Percentiles rank a stretch among this genome's conserved stretches.
Conservation (phyloP, 1,140 invertebrate species). For the Atta colombica region DNA sequence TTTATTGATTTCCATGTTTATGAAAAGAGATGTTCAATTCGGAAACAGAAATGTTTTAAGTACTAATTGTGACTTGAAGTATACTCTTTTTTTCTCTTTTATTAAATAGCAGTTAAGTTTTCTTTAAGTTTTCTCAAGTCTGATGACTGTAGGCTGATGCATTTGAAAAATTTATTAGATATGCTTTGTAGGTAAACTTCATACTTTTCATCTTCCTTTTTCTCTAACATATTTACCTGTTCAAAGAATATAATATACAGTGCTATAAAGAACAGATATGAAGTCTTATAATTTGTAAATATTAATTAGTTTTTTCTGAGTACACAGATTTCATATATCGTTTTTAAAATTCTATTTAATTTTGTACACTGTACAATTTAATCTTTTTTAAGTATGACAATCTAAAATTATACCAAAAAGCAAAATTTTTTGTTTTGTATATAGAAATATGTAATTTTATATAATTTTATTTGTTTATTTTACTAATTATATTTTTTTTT, state of each 20-base stretch:
- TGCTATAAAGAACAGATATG: not conserved
- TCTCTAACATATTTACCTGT: not conserved
- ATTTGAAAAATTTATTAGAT: not conserved
- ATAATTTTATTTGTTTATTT: slow-evolving; percentile 38
- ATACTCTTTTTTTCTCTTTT: not conserved
- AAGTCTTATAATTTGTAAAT: slow-evolving; percentile 71
- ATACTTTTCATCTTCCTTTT: not conserved
- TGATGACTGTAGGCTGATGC: not conserved
- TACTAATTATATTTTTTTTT: slow-evolving; percentile 54
- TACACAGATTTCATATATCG: not conserved
- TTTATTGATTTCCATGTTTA: not conserved
- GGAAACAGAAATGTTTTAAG: not conserved
- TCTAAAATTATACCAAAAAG: not conserved
- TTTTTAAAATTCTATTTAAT: not conserved
- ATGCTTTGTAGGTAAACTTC: not conserved
- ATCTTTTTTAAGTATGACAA: not conserved
- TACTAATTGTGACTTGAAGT: not conserved
- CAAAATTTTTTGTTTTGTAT: slow-evolving; percentile 4
- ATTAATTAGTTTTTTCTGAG: not conserved
- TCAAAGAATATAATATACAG: not conserved
- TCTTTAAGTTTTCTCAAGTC: slow-evolving; percentile 28
- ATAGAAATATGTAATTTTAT: slow-evolving; percentile 44
- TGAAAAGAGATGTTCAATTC: not conserved
- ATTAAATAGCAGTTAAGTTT: not conserved
- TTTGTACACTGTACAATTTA: slow-evolving; percentile 22